These are phyloP conservation scores for Notolepis coatsorum DNA, from an alignment of 2,797 vertebrate genomes.

Conservation along the genomic window DNA sequence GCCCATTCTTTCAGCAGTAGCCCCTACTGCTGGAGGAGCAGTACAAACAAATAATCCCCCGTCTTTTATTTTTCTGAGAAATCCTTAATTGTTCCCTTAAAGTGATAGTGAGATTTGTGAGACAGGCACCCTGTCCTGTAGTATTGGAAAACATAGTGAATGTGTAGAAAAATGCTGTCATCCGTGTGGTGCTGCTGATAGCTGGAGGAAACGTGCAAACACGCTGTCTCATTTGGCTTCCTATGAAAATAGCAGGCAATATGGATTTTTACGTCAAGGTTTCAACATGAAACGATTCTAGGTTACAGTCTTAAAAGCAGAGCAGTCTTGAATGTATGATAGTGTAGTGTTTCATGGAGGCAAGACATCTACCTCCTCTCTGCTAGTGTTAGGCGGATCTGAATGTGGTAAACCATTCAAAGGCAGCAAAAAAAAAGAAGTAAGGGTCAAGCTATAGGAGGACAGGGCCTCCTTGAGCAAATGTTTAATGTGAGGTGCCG, in stretches of 20 bases:
- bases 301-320: slow-evolving; percentile 17
- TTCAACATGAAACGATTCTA: slow-evolving; percentile 8
- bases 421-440: slow-evolving; percentile 43
- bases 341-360: not conserved
- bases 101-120: not conserved
- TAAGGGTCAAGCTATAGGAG: slow-evolving; percentile 3
- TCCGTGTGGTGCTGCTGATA: slow-evolving; percentile 13
- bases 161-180: slow-evolving; percentile 42
- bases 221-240: slow-evolving; percentile 39
- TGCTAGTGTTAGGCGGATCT: slow-evolving; percentile 10
- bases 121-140: slow-evolving; percentile 14
- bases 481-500: slow-evolving; percentile 71
- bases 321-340: not conserved
- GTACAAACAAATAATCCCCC: no score
- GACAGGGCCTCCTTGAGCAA: slow-evolving; percentile 55
- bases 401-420: slow-evolving; percentile 12
- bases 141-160: slow-evolving; percentile 28
- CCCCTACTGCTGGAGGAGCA: no score
- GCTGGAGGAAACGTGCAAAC: slow-evolving; percentile 60
- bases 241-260: slow-evolving; percentile 38
- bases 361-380: slow-evolving; percentile 25
- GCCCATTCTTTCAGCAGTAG: no score
- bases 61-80: not conserved
- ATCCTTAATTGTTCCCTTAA: not conserved
- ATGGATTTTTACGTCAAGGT: slow-evolving; percentile 23